Evolutionary conservation across 1,140 invertebrate genomes (phyloP).

Genomic region (Lamellibrachia luymesi): DNA sequence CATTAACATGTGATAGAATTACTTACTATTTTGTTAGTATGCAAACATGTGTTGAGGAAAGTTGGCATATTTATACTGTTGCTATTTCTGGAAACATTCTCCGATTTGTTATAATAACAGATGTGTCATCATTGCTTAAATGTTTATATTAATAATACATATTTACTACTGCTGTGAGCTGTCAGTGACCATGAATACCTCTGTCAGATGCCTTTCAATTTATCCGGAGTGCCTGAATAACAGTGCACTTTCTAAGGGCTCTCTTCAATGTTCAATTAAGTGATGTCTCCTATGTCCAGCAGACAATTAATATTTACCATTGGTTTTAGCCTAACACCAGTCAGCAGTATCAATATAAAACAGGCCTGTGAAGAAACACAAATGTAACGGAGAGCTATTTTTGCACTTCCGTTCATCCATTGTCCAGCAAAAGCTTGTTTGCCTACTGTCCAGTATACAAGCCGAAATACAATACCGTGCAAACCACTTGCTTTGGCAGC

Average conservation of each 20-base stretch:
- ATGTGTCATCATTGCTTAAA: background rate
- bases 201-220: background rate
- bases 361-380: background rate
- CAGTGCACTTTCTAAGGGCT: background rate
- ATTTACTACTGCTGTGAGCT: background rate
- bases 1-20: background rate
- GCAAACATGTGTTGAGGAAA: background rate
- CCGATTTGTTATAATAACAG: background rate
- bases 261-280: background rate
- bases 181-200: background rate
- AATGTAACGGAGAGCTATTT: background rate
- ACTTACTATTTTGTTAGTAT: background rate
- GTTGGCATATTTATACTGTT: background rate
- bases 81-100: background rate
- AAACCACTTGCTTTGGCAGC: background rate
- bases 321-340: background rate
- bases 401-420: background rate
- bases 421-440: background rate
- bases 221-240: background rate
- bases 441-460: background rate
- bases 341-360: background rate
- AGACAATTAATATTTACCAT: background rate
- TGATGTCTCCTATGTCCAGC: background rate
- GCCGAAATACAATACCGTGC: background rate
- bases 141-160: background rate